A percentile compares a stretch with the other conserved stretches of the same genome.
These are phyloP conservation scores for Argyrosomus regius DNA, from an alignment of 2,797 vertebrate genomes.

Conservation along the genomic window DNA sequence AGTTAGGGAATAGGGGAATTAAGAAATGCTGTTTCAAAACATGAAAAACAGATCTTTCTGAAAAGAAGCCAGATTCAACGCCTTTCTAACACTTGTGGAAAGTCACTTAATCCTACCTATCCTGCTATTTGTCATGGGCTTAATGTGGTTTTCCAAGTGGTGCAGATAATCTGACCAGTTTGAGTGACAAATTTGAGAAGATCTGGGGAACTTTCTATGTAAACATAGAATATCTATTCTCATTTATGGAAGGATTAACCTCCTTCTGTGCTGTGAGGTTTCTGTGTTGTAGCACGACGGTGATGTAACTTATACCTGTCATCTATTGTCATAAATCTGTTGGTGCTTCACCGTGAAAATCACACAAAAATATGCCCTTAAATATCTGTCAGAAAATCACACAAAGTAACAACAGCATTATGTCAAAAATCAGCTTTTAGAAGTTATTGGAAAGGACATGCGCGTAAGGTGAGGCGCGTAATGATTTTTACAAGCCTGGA, in stretches of 20 bases:
- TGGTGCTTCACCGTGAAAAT: not conserved
- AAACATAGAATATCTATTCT: constrained; percentile 10
- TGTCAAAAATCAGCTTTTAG: constrained; percentile 7
- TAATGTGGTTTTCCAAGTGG: constrained; percentile 12
- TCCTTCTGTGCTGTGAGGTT: not conserved
- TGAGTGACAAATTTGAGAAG: constrained; percentile 26
- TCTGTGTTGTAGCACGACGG: constrained; percentile 3
- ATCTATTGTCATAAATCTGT: constrained; percentile 12
- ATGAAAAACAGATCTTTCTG: constrained; percentile 27
- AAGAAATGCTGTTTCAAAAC: constrained; percentile 27
- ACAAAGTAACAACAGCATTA: constrained; percentile 1
- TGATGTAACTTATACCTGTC: not conserved
- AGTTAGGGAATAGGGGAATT: constrained; percentile 15
- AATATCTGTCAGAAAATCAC: constrained; percentile 18
- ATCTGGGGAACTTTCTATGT: constrained; percentile 11
- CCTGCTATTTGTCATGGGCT: constrained; percentile 42
- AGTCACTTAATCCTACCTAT: constrained; percentile 22
- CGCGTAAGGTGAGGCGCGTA: constrained; percentile 41
- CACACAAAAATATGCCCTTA: not conserved
- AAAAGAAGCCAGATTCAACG: constrained; percentile 4
- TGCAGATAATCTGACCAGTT: constrained; percentile 26
- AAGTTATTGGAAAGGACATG: constrained; percentile 31
- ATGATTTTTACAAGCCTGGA: constrained; percentile 66
- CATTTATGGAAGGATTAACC: constrained; percentile 20
- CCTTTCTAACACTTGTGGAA: constrained; percentile 5